Evolutionary conservation across 2,113 vertebrate genomes (phyloP), one percentile per base, ranked within the genome.

Genomic region (Eulacestoma nigropectus): DNA sequence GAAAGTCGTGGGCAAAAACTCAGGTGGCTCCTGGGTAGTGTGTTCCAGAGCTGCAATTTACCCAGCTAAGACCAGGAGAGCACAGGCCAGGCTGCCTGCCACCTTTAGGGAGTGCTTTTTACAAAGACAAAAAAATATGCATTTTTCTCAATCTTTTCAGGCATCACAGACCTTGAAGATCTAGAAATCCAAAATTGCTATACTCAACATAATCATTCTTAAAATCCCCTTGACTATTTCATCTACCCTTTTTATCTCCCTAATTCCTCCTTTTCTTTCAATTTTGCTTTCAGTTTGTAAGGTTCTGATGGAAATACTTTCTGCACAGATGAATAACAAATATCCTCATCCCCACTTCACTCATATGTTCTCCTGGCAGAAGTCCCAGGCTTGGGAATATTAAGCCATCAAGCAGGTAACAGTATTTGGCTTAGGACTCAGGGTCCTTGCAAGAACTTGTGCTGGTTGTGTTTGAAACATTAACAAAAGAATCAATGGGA

Each of bases 291-390:
- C 87, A 46, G 44, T 95, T 93, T 84, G 11, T 57, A 46, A 93
- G 80, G 74, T 87, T 87, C 20, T 78, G 88, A 76, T 74, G 77
- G 85, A 91, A 59, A 91, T 56, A 50, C 52, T 93, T 96, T 94
- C 89, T 84, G 87, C 70, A 75, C 2, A n/a, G 83, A 60, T 92
- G 85, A 75, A 86, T 76, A 92, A 56, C 47, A 95, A 88, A 91
- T 92, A 96, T 89, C 84, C 53, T 75, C 76, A 57, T 73, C 87
- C 82, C 32, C 77, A 67, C 65, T 77, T 91, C 74, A 69, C 77
- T 94, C 96, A 94, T 75, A 33, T 89, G 93, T 94, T 95, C 78
- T 75, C 64, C 81, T 96, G 96, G 96, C 95, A 94, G 81, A 85
- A 75, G 68, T 87, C 96, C 90, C 78, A 91, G 92, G 42, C 32